Evolutionary conservation across 2,888 invertebrate species (phyloP), one percentile per base, ranked within the genome.

Genomic region (Drosophila paucipuncta): DNA sequence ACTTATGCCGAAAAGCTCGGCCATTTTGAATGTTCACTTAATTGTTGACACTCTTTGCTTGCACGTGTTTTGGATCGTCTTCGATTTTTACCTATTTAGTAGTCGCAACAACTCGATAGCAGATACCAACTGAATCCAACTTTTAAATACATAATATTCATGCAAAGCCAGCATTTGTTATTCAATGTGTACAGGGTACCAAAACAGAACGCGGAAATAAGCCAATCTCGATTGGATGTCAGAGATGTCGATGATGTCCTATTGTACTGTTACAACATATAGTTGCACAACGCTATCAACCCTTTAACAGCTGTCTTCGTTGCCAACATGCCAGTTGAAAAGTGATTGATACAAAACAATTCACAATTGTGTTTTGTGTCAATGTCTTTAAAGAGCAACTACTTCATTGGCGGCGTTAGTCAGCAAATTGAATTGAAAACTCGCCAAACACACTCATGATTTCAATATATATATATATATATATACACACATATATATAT

Each of bases 401-500:
- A 25, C 28, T 49, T 16, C 49, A 50, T 16, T 28, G 49, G 49
- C 28, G n/a, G 0, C n/a, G 37, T 55, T 69, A 41, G 69, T 35
- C 53, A 68, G 50, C 57, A 39, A 65, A 65, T 50, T 54, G 52
- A 59, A 65, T 64, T 65, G 61, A 55, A 65, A 64, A 60, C 39
- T 58, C 72, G 65, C 54, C 62, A 33, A 28, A 43, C 49, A 49
- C 28, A 66, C 33, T 52, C 58, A 63, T 62, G 41, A 39, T 59
- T 30, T 62, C 55, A 47, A 57, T 1, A 37, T 25, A 39, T 10
- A 13, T 37, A 5, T 37, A 3, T 18, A 18, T 22, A 30, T 41
- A 55, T 28, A 69, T 39, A 18, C 13, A 33, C 30, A 61, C 18
- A 60, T 49, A 28, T 22, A 31, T 16, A 47, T 7, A 35, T 6